These are phyloP conservation scores for Norana najaformis DNA, from an alignment of 2,888 invertebrate genomes.

Conservation along the genomic window DNA sequence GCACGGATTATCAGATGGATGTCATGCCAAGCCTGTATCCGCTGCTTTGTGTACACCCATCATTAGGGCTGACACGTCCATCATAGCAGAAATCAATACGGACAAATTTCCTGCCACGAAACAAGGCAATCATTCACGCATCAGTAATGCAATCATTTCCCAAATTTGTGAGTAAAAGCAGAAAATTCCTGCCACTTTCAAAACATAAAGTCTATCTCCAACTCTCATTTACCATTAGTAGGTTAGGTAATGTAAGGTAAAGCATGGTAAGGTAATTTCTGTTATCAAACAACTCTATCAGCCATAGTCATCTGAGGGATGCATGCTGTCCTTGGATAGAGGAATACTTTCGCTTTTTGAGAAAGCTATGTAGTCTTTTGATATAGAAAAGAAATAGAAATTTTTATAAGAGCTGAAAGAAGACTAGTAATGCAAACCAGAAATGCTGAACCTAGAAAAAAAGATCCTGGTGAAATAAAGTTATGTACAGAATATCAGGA, in stretches of 20 bases:
- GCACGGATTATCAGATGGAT: neutral
- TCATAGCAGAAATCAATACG: neutral
- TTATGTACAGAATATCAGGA: no score
- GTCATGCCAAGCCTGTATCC: neutral
- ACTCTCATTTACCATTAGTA: neutral
- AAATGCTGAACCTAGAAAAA: no score
- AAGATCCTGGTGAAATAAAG: no score
- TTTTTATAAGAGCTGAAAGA: no score
- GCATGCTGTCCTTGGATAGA: no score
- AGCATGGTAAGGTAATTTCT: no score
- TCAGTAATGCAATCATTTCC: neutral
- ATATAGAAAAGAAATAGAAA: no score
- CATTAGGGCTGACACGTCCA: neutral
- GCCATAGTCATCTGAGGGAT: no score
- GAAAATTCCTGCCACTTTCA: neutral
- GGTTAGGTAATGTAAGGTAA: neutral
- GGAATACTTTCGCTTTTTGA: no score
- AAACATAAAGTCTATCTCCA: neutral
- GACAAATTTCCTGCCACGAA: neutral
- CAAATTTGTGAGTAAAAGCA: neutral
- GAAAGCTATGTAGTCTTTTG: no score
- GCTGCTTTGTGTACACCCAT: neutral
- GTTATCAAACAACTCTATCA: no score
- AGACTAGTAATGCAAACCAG: no score
- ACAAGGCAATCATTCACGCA: slow-evolving; percentile 5